A percentile compares a stretch with the other conserved stretches of the same genome.
Conservation (phyloP, 1,140 invertebrate genomes). For the Drosophila tropicalis region DNA sequence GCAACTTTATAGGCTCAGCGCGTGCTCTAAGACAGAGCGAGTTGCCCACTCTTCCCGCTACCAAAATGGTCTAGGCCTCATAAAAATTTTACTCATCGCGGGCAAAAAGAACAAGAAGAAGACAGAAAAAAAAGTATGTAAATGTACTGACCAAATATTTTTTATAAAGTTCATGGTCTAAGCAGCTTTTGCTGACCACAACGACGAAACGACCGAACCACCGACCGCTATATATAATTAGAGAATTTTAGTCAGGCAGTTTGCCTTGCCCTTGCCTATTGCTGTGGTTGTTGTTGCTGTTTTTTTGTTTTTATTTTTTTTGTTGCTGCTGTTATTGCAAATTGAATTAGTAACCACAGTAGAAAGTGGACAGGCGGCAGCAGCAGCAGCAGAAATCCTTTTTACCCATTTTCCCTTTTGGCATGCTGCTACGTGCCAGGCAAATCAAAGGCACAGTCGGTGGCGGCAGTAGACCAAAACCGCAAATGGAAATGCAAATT, state of each 20-base stretch:
- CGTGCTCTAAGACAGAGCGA: slow-evolving; percentile 56
- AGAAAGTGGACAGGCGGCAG: slow-evolving; percentile 56
- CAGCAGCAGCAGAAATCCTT: slow-evolving; percentile 63
- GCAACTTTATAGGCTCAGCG: slow-evolving; percentile 72
- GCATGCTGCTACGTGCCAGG: slow-evolving; percentile 46
- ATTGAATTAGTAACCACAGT: slow-evolving; percentile 76
- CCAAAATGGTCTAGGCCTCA: slow-evolving; percentile 53
- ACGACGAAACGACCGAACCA: slow-evolving; percentile 36
- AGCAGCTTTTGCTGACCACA: slow-evolving; percentile 67
- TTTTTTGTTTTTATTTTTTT: slow-evolving; percentile 9
- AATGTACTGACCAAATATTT: slow-evolving; percentile 75
- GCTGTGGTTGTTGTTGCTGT: slow-evolving; percentile 19
- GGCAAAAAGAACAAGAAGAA: slow-evolving; percentile 4
- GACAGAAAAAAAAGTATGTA: slow-evolving; percentile 58
- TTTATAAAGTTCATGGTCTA: slow-evolving; percentile 76
- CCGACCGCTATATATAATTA: slow-evolving; percentile 72
- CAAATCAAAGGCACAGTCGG: slow-evolving; percentile 67
- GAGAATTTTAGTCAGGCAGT: slow-evolving; percentile 35
- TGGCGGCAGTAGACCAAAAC: slow-evolving; percentile 36
- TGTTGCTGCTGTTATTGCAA: slow-evolving; percentile 69
- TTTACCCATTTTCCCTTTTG: slow-evolving; percentile 56
- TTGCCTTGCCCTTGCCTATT: slow-evolving; percentile 23
- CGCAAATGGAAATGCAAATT: slow-evolving; percentile 81
- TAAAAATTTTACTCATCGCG: slow-evolving; percentile 67
- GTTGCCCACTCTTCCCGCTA: not conserved